Evolutionary conservation across 2,797 vertebrate species (phyloP), one percentile per base, ranked within the genome.

Genomic region (Pyrocephalus nanus): DNA sequence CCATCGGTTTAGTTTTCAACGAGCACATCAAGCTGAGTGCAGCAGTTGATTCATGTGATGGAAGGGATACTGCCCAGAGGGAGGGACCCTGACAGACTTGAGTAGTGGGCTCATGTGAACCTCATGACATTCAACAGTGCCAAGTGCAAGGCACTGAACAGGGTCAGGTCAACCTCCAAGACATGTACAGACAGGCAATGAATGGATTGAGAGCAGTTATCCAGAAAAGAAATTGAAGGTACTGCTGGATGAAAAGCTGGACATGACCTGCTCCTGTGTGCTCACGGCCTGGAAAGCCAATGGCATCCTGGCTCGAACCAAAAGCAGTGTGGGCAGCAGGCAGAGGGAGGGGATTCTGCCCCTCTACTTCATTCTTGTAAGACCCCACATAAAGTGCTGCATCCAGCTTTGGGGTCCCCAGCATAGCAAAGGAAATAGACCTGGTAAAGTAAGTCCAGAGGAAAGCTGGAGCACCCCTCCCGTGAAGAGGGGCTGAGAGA

Each of bases 201-300:
- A 87, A 69, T 1, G 2, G 42, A 55, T 18, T 38, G 25, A 81
- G 15, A 77, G 30, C 4, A 26, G 18, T 3, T 17, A 17, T 51
- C 20, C 5, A 8, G 42, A 34, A 26, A 47, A 83, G 30, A 30
- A 71, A 47, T 6, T 65, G 10, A 11, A 4, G 14, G 6, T 55
- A 25, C 1, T 25, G 40, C 25, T 67, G 27, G 61, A 65, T 4
- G 9, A 53, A 70, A 86, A 78, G 9, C 4, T 25, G 29, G 20
- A 83, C 6, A 7, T 13, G 19, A 71, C 16, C 12, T 1, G 2
- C 9, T 12, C 43, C 6, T 4, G 9, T 15, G 18, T 1, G 1
- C 21, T 72, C 3, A 25, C 34, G 29, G 13, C 10, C 26, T 26
- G 48, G 40, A 77, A 7, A 34, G 50, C 12, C 64, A 79, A 11